Percentiles rank a stretch among this genome's conserved stretches.
These are phyloP conservation scores for Chaenodraco wilsoni DNA, from an alignment of 2,797 vertebrate species.

Conservation along the genomic window DNA sequence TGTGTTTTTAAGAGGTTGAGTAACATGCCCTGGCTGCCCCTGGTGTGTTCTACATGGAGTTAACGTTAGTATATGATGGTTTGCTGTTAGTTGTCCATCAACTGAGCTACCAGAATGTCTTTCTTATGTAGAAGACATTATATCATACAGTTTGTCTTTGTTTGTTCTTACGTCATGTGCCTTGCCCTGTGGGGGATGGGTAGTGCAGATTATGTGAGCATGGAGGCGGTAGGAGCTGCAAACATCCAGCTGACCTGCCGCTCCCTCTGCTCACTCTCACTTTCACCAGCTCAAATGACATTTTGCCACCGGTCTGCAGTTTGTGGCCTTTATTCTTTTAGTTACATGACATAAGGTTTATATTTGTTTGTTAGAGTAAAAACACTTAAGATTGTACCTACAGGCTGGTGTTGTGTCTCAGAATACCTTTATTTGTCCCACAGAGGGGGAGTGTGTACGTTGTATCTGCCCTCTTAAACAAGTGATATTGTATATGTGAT, in stretches of 20 bases:
- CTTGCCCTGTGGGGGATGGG: slow-evolving; percentile 10
- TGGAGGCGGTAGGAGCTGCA: not conserved
- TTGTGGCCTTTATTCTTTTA: too few species aligned
- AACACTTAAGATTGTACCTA: too few species aligned
- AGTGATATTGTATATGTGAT: not conserved
- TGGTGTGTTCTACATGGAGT: not conserved
- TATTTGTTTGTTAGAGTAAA: too few species aligned
- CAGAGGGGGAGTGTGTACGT: too few species aligned
- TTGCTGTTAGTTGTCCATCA: not conserved
- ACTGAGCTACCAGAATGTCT: not conserved
- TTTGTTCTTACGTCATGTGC: slow-evolving; percentile 24
- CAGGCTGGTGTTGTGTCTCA: not conserved
- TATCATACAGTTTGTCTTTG: not conserved
- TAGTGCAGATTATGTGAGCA: slow-evolving; percentile 14
- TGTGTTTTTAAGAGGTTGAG: slow-evolving; percentile 3
- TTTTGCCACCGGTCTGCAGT: not conserved
- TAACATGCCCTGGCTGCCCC: not conserved
- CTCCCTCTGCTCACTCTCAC: not conserved
- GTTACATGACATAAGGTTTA: too few species aligned
- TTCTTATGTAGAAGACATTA: not conserved
- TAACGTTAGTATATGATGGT: not conserved
- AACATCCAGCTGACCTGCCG: not conserved
- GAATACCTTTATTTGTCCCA: too few species aligned
- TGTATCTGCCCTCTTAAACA: not conserved
- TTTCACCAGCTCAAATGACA: not conserved